Conservation (phyloP, 2,797 vertebrate species). For the Loriculus beryllinus region DNA sequence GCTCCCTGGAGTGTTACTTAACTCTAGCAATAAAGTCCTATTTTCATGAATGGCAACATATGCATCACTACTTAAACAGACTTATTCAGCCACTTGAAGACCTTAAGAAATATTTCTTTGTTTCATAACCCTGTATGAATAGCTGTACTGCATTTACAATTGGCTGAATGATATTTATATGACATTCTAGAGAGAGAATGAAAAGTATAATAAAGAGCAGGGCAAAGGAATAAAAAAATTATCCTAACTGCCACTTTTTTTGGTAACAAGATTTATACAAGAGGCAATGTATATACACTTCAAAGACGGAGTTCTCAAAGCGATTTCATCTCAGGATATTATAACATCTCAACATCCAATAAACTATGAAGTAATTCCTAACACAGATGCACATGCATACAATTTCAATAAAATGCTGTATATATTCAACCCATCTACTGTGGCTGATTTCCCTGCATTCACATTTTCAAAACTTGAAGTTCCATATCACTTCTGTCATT, state of each 20-base stretch:
- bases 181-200: neutral
- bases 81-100: neutral
- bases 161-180: neutral
- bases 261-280: neutral
- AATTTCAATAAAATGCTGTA: neutral
- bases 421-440: neutral
- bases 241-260: neutral
- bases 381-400: neutral
- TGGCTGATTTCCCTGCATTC: neutral
- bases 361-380: neutral
- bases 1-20: neutral
- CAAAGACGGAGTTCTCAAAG: neutral
- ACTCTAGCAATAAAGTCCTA: neutral
- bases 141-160: neutral
- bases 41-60: neutral
- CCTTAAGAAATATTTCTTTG: neutral
- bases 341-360: neutral
- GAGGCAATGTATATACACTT: neutral
- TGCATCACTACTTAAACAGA: neutral
- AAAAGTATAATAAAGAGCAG: neutral
- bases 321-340: neutral
- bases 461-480: neutral
- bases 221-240: neutral
- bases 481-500: rapidly evolving
- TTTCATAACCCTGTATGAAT: neutral